Evolutionary conservation across 2,113 vertebrate species (phyloP), one percentile per base, ranked within the genome.

Genomic region (Perca flavescens): DNA sequence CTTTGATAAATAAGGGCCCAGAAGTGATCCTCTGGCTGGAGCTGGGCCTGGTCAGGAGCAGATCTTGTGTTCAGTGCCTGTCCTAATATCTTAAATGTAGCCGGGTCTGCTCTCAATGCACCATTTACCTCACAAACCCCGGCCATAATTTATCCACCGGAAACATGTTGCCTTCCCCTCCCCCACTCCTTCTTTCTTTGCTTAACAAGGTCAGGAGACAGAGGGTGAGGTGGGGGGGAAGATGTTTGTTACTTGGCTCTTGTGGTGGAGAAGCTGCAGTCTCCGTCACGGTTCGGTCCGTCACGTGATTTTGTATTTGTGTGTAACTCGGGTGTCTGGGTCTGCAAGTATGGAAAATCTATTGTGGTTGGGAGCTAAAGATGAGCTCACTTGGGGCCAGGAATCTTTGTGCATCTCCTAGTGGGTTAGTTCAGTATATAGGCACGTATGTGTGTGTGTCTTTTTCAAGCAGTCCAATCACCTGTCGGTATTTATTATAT

Each of bases 141-240:
- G 3, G 46, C n/a, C 4, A 2, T 74, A 77, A 83, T 22, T 81
- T 34, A 80, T 70, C 62, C 19, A 2, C 82, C 13, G 31, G 46
- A 79, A 86, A 76, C 83, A 56, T 43, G 43, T 49, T 3, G 1
- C 61, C 83, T 63, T 69, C 53, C 22, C 50, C 78, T 86, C 65
- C 73, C 84, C 25, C 53, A 2, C 70, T 63, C 50, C 63, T 62
- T 60, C 74, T 84, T 73, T 88, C 87, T 92, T 92, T 89, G 83
- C 89, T 94, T 92, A 89, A 94, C 90, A 92, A 88, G 91, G 87
- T 82, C 88, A 85, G 85, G 84, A 90, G 73, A 77, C 84, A 74
- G 81, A 86, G 57, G 16, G 14, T 43, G 40, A 2, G 2, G 36
- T 3, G 66, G 83, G 47, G 58, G 77, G 79, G 83, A 68, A 67